phyloP scores from a whole-genome alignment of 1,140 invertebrate species.

The Achatina immaculata region DNA sequence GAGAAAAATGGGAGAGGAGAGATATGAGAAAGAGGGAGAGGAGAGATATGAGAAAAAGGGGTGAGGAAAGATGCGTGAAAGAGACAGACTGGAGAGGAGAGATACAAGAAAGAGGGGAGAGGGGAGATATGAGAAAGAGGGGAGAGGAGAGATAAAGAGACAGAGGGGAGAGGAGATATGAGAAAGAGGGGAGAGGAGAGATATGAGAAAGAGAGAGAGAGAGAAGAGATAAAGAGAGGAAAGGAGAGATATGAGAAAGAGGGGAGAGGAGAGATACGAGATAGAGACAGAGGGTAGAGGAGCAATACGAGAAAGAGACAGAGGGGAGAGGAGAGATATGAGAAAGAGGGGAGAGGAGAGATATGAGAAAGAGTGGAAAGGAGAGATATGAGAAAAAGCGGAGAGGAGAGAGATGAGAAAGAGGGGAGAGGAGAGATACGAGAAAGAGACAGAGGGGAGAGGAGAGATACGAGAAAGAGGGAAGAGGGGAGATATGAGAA shows the following conservation, averaged over 20 bases:
- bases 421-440: too few relatives aligned
- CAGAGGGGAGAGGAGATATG: background rate
- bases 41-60: background rate
- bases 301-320: too few relatives aligned
- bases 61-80: background rate
- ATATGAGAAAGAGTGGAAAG: too few relatives aligned
- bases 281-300: background rate
- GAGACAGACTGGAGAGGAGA: background rate
- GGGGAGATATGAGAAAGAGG: background rate
- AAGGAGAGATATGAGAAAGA: background rate
- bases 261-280: background rate
- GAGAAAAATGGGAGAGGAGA: too few relatives aligned
- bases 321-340: too few relatives aligned
- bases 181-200: background rate
- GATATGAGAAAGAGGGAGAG: background rate
- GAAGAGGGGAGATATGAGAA: too few relatives aligned
- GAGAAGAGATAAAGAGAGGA: background rate
- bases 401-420: too few relatives aligned
- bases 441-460: too few relatives aligned
- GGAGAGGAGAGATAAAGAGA: background rate
- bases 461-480: too few relatives aligned
- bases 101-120: background rate
- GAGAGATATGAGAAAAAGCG: too few relatives aligned
- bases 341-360: too few relatives aligned
- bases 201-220: background rate